These are phyloP conservation scores for Drosophila monieri DNA, from an alignment of 2,888 invertebrate genomes.

Conservation along the genomic window DNA sequence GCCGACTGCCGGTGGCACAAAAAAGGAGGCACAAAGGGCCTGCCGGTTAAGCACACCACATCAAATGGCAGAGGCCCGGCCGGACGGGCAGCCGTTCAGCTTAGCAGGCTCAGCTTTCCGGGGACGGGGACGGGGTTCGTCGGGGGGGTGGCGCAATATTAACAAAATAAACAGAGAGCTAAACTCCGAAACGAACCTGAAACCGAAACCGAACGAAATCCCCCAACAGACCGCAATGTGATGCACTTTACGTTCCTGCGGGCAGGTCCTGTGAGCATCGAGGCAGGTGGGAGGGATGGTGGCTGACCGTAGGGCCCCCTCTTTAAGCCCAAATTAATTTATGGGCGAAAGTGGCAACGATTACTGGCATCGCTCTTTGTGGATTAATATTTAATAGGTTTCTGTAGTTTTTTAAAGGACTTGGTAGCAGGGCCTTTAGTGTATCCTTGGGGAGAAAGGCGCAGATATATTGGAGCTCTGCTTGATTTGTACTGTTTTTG, in stretches of 20 bases:
- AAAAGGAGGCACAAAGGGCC: constrained; percentile 5
- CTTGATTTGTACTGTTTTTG: neutral
- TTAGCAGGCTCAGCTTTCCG: constrained; percentile 9
- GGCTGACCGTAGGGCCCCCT: neutral
- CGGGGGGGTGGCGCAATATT: constrained; percentile 30
- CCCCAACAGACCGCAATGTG: constrained; percentile 33
- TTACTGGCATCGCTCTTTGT: neutral
- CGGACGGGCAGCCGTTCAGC: constrained; percentile 10
- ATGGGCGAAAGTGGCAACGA: neutral
- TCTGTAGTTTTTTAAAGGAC: neutral
- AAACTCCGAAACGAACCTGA: constrained; percentile 29
- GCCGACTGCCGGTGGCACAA: constrained; percentile 19
- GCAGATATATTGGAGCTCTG: too few species aligned
- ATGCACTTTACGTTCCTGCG: constrained; percentile 28
- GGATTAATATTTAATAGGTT: neutral
- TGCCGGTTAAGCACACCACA: constrained; percentile 16
- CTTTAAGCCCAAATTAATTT: constrained; percentile 15
- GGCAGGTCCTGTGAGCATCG: neutral
- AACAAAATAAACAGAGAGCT: constrained; percentile 45
- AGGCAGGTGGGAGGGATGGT: neutral
- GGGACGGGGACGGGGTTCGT: neutral
- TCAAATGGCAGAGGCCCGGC: constrained; percentile 22
- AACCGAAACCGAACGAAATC: constrained; percentile 35
- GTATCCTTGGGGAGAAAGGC: neutral
- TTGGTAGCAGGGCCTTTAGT: neutral